Conservation (phyloP, 2,888 invertebrate genomes). For the Yponomeuta sedellus region DNA sequence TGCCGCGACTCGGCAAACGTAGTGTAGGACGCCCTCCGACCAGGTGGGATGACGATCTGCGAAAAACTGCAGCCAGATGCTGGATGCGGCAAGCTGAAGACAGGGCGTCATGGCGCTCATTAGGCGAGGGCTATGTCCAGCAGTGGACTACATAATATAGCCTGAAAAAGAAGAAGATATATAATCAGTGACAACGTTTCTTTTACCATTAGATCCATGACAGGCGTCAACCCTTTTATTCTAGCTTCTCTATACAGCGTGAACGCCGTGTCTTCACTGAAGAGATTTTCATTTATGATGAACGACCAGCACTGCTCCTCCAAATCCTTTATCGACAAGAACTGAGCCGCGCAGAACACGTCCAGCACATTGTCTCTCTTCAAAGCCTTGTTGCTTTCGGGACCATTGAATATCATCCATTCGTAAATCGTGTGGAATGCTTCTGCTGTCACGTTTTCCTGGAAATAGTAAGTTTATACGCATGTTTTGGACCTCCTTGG, state of each 20-base stretch:
- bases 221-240: conserved; percentile 71
- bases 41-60: too few species aligned
- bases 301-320: conserved; percentile 87
- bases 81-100: too few species aligned
- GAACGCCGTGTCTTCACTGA: conserved; percentile 85
- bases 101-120: too few species aligned
- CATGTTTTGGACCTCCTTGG: too few species aligned
- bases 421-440: conserved; percentile 85
- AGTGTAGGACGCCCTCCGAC: too few species aligned
- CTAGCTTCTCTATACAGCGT: conserved; percentile 79
- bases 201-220: conserved; percentile 80
- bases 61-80: too few species aligned
- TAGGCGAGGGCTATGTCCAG: too few species aligned
- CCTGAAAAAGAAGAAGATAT: too few species aligned
- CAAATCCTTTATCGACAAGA: conserved; percentile 82
- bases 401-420: conserved; percentile 84
- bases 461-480: too few species aligned
- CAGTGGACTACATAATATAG: too few species aligned
- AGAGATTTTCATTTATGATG: conserved; percentile 81
- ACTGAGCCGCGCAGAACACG: conserved; percentile 83
- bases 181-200: too few species aligned
- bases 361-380: conserved; percentile 83
- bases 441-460: conserved; percentile 65
- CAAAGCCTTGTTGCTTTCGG: conserved; percentile 79
- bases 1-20: too few species aligned